Percentiles rank a stretch among this genome's conserved stretches.
Evolutionary conservation across 2,888 invertebrate species (phyloP).

Genomic region (Cosmia pyralina): DNA sequence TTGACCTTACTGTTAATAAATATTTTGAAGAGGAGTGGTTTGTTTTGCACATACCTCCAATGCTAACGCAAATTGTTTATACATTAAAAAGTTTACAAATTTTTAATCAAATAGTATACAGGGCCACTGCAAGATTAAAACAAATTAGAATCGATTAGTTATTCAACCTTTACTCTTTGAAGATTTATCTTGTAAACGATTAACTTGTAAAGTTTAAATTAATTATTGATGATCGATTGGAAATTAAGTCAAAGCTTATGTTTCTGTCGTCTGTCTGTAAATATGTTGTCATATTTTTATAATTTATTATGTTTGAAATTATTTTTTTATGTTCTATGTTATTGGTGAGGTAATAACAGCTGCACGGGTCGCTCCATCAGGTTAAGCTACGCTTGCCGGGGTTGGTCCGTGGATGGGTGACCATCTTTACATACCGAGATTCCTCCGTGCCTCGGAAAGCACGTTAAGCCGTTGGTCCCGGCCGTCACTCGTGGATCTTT

Average conservation of each 20-base stretch:
- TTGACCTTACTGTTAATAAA: neutral
- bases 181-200: conserved; percentile 37
- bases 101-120: conserved; percentile 28
- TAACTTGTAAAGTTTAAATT: conserved; percentile 46
- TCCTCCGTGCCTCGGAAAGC: neutral
- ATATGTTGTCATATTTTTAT: conserved; percentile 36
- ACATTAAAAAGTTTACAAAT: neutral
- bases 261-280: conserved; percentile 33
- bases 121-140: conserved; percentile 26
- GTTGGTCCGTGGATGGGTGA: neutral
- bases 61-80: neutral
- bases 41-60: conserved; percentile 1
- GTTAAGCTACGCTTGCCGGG: neutral
- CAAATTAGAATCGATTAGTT: conserved; percentile 28
- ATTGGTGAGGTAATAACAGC: neutral
- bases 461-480: neutral
- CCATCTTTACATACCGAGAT: neutral
- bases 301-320: conserved; percentile 18
- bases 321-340: conserved; percentile 2
- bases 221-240: conserved; percentile 41
- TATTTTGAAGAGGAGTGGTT: conserved; percentile 9
- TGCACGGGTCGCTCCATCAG: neutral
- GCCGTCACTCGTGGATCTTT: too few relatives aligned
- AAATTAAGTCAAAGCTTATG: conserved; percentile 44
- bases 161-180: conserved; percentile 24